These are phyloP conservation scores for Caenorhabditis panamensis DNA, from an alignment of 2,888 invertebrate genomes.

Conservation along the genomic window DNA sequence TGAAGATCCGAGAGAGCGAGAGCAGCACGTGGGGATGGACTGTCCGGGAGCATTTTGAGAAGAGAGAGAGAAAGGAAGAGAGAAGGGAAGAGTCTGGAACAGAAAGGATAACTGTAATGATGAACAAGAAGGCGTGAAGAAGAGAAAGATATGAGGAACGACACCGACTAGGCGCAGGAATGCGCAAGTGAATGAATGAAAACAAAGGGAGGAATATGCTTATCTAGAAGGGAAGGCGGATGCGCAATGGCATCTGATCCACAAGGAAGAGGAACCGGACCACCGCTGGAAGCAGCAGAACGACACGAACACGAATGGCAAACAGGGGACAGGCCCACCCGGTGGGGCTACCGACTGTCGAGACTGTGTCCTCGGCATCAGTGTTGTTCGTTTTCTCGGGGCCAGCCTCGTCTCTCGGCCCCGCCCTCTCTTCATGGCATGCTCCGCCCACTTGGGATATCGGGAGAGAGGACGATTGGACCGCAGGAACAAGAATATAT, in stretches of 20 bases:
- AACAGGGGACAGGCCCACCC: neutral
- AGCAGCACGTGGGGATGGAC: constrained; percentile 80
- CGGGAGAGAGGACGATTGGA: constrained; percentile 23
- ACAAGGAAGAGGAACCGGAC: constrained; percentile 44
- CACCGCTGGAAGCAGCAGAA: constrained; percentile 16
- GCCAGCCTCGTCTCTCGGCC: constrained; percentile 38
- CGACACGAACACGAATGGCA: constrained; percentile 39
- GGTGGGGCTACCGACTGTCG: constrained; percentile 30
- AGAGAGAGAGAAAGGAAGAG: constrained; percentile 1
- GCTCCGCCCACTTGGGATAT: constrained; percentile 48
- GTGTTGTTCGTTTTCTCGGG: constrained; percentile 50
- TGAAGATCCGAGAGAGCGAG: constrained; percentile 80
- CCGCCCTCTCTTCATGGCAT: constrained; percentile 47
- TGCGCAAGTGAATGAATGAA: constrained; percentile 17
- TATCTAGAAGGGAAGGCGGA: constrained; percentile 23
- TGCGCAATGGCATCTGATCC: constrained; percentile 40
- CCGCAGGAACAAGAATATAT: constrained; percentile 24
- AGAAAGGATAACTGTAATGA: neutral
- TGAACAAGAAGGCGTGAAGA: neutral
- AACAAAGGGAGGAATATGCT: constrained; percentile 24
- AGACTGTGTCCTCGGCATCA: constrained; percentile 33
- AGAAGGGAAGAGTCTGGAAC: constrained; percentile 21
- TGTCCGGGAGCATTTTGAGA: constrained; percentile 77
- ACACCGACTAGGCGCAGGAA: constrained; percentile 25
- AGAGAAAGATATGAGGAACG: constrained; percentile 20